A percentile compares a stretch with the other conserved stretches of the same genome.
These are phyloP conservation scores for Chrysoperla carnea DNA, from an alignment of 1,140 invertebrate genomes.

Conservation along the genomic window DNA sequence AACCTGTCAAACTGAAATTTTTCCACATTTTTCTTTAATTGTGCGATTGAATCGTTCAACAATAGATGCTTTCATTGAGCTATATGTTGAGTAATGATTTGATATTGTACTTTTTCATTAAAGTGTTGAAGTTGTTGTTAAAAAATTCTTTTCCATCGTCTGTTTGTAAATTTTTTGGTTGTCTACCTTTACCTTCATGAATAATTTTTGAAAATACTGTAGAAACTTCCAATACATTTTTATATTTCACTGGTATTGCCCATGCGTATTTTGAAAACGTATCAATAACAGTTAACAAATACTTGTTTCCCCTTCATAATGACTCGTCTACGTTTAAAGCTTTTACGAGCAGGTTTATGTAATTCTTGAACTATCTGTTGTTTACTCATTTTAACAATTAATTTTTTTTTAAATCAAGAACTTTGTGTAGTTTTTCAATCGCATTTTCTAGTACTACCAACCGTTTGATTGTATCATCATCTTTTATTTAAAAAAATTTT, in stretches of 20 bases:
- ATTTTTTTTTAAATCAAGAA: too few relatives aligned
- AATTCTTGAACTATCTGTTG: conserved; percentile 12
- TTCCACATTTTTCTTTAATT: conserved; percentile 24
- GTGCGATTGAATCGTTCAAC: conserved; percentile 27
- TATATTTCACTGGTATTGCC: conserved; percentile 23
- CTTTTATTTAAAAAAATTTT: too few relatives aligned
- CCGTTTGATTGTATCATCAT: too few relatives aligned
- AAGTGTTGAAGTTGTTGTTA: conserved; percentile 16
- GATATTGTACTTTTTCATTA: conserved; percentile 20
- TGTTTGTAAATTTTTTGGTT: conserved; percentile 21
- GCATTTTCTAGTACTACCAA: too few relatives aligned
- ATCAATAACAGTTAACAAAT: conserved; percentile 25
- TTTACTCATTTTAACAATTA: conserved; percentile 10
- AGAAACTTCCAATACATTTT: conserved; percentile 15
- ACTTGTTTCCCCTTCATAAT: conserved; percentile 17
- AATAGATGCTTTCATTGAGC: conserved; percentile 23
- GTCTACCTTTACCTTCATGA: conserved; percentile 9
- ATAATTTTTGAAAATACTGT: conserved; percentile 14
- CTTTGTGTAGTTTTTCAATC: too few relatives aligned
- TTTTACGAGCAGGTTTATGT: conserved; percentile 14
- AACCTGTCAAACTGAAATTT: conserved; percentile 22
- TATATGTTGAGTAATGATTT: conserved; percentile 24
- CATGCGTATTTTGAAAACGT: conserved; percentile 24
- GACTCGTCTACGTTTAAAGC: conserved; percentile 13
- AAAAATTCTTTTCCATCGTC: conserved; percentile 23